Conservation (phyloP, 2,113 vertebrate genomes). For the Pachyramphus minor region DNA sequence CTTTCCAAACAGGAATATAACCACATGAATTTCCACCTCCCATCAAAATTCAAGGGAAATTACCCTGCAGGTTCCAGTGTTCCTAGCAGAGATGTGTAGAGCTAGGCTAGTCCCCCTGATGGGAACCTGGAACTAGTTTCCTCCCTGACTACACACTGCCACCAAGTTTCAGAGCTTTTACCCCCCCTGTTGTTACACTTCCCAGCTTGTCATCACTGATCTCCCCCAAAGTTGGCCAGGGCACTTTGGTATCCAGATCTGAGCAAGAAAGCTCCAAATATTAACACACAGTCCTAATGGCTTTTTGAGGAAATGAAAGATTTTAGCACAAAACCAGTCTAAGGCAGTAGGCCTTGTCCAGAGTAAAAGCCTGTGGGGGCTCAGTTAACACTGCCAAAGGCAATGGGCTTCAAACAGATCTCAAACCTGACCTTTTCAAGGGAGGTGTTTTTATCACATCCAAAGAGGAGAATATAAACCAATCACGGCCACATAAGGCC, state of each 20-base stretch:
- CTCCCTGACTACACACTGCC: neutral
- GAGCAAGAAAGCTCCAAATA: neutral
- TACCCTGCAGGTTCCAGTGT: neutral
- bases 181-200: neutral
- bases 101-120: no score
- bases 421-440: neutral
- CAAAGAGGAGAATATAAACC: neutral
- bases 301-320: neutral
- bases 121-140: neutral
- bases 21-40: neutral
- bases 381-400: neutral
- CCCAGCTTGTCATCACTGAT: neutral
- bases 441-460: neutral
- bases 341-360: neutral
- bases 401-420: neutral
- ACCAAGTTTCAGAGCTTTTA: neutral
- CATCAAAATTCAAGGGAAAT: neutral
- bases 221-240: neutral
- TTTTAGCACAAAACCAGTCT: neutral
- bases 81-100: neutral
- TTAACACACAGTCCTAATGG: rapidly evolving
- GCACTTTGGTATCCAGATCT: neutral
- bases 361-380: neutral
- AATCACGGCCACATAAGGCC: neutral
- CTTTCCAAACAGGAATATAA: neutral